A percentile compares a stretch with the other conserved stretches of the same genome.
Conservation (phyloP, 1,140 invertebrate genomes). For the Triops longicaudatus region DNA sequence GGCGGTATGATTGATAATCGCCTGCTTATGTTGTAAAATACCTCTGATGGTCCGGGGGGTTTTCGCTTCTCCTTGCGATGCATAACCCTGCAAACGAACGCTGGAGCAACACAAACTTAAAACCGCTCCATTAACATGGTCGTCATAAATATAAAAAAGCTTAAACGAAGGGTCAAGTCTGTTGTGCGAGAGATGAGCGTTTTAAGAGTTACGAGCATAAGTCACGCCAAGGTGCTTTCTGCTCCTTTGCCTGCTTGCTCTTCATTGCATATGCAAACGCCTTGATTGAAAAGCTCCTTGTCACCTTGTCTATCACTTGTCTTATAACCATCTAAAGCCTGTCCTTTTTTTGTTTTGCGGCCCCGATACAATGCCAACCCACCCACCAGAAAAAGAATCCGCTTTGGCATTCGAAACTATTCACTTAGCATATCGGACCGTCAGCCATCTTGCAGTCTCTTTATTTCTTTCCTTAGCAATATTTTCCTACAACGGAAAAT, state of each 20-base stretch:
- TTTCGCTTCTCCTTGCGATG: not conserved
- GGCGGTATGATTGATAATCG: conserved; percentile 1
- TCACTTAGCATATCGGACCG: no score
- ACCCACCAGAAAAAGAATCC: no score
- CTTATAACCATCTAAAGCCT: not conserved
- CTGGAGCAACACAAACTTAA: not conserved
- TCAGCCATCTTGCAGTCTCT: no score
- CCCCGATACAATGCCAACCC: no score
- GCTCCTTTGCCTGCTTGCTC: not conserved
- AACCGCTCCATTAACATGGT: conserved; percentile 14
- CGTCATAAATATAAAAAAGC: conserved; percentile 12
- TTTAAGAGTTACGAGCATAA: conserved; percentile 13
- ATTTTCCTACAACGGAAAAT: no score
- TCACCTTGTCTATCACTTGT: conserved; percentile 15
- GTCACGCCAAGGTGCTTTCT: conserved; percentile 6
- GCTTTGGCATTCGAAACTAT: no score
- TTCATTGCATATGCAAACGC: conserved; percentile 15
- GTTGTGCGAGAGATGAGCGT: not conserved
- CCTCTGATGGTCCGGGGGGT: not conserved
- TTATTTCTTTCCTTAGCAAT: no score
- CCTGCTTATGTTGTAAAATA: not conserved
- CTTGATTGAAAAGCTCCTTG: conserved; percentile 10
- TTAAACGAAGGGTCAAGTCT: conserved; percentile 15
- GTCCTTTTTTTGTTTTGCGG: no score
- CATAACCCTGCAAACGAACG: not conserved